phyloP scores from a whole-genome alignment of 2,888 invertebrate genomes.

The Teinopalpus imperialis region DNA sequence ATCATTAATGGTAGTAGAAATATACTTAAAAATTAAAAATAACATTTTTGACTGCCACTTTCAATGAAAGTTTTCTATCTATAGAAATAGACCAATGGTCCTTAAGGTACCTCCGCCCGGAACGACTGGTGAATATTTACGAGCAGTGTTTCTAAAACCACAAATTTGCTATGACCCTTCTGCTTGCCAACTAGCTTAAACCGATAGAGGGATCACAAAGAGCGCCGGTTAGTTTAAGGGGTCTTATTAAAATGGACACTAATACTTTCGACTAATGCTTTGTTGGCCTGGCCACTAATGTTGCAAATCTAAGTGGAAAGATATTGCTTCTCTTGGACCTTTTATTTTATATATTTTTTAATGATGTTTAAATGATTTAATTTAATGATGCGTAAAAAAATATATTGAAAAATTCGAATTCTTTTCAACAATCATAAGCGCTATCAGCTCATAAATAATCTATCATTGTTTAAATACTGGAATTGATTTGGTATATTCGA shows the following conservation, averaged over 20 bases:
- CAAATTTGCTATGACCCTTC: constrained; percentile 7
- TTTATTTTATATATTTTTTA: constrained; percentile 18
- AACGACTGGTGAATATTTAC: constrained; percentile 1
- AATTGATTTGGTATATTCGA: too few species aligned
- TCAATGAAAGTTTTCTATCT: too few species aligned
- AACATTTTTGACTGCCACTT: too few species aligned
- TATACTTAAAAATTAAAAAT: too few species aligned
- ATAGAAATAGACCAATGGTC: too few species aligned
- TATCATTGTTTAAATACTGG: too few species aligned
- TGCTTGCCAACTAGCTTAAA: not conserved
- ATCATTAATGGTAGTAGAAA: too few species aligned
- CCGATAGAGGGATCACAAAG: constrained; percentile 10
- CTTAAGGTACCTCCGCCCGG: not conserved
- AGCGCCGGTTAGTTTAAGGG: not conserved
- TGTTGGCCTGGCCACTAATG: constrained; percentile 35
- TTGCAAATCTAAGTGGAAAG: constrained; percentile 39
- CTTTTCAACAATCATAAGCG: too few species aligned
- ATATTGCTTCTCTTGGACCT: constrained; percentile 39
- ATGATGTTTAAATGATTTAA: too few species aligned
- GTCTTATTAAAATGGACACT: constrained; percentile 11
- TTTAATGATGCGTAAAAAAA: too few species aligned
- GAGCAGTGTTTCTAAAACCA: not conserved
- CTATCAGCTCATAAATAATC: too few species aligned
- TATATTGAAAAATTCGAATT: too few species aligned
- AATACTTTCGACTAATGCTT: constrained; percentile 6